Percentiles rank a stretch among this genome's conserved stretches.
phyloP scores from a whole-genome alignment of 2,888 invertebrate genomes.

The Drosophila emarginata region DNA sequence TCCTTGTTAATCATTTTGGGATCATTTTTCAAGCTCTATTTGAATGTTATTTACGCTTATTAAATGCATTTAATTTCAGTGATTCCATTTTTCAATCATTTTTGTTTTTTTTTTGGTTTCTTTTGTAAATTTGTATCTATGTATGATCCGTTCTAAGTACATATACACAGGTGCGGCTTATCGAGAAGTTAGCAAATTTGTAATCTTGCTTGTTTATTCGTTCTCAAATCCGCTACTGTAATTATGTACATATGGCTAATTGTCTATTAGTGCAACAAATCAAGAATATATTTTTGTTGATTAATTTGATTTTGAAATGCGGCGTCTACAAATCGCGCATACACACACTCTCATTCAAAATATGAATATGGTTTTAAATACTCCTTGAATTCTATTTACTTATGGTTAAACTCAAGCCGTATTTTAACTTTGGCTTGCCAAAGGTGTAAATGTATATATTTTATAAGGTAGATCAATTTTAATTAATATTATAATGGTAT shows the following conservation, averaged over 20 bases:
- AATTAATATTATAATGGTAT: constrained; percentile 20
- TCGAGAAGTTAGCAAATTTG: background rate
- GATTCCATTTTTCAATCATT: constrained; percentile 35
- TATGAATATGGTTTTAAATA: background rate
- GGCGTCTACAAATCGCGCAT: constrained; percentile 26
- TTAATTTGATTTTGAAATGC: background rate
- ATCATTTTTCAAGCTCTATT: constrained; percentile 62
- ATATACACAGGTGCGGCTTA: background rate
- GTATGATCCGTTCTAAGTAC: background rate
- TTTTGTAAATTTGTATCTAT: background rate
- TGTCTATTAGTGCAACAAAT: constrained; percentile 7
- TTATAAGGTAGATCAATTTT: background rate
- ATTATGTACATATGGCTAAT: background rate
- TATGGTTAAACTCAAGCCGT: constrained; percentile 18
- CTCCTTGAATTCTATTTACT: background rate
- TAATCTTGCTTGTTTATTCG: background rate
- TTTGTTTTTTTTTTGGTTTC: background rate
- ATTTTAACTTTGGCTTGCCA: constrained; percentile 34
- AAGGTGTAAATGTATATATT: constrained; percentile 4
- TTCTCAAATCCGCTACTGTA: background rate
- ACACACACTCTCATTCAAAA: constrained; percentile 19
- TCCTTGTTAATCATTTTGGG: constrained; percentile 22
- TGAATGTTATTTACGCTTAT: constrained; percentile 71
- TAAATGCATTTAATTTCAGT: constrained; percentile 71
- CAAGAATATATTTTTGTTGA: background rate